Evolutionary conservation across 1,140 invertebrate genomes (phyloP).

Genomic region (Drosophila setifemur): DNA sequence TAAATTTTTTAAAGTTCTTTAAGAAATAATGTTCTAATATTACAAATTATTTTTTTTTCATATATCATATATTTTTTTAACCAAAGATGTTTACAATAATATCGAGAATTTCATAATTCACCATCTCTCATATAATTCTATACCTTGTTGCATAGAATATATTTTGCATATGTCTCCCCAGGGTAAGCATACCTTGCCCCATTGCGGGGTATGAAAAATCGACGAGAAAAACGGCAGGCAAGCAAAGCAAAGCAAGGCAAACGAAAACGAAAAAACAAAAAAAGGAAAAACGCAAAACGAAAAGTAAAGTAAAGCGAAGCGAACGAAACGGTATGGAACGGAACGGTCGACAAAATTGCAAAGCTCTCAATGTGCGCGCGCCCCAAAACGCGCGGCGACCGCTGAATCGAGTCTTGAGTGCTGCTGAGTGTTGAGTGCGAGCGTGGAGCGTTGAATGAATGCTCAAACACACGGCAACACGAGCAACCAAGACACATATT

Average conservation of each 20-base stretch:
- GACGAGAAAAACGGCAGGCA: conserved; percentile 9
- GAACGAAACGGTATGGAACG: conserved; percentile 2
- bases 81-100: no score
- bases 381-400: conserved; percentile 41
- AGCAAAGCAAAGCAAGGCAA: no score
- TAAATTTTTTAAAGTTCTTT: no score
- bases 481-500: no score
- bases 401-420: conserved; percentile 14
- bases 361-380: conserved; percentile 68
- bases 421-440: conserved; percentile 4
- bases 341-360: conserved; percentile 66
- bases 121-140: no score
- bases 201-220: neutral
- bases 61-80: no score
- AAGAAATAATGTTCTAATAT: no score
- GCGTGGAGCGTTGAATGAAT: conserved; percentile 61
- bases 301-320: conserved; percentile 9
- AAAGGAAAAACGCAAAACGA: conserved; percentile 13
- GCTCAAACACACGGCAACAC: conserved; percentile 51
- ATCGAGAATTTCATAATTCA: no score
- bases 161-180: no score
- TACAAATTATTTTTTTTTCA: no score
- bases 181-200: neutral
- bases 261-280: conserved; percentile 29
- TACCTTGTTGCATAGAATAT: no score